Base-by-base conservation (phyloP, 2,113 vertebrate genomes). In the Tamias sibiricus region DNA sequence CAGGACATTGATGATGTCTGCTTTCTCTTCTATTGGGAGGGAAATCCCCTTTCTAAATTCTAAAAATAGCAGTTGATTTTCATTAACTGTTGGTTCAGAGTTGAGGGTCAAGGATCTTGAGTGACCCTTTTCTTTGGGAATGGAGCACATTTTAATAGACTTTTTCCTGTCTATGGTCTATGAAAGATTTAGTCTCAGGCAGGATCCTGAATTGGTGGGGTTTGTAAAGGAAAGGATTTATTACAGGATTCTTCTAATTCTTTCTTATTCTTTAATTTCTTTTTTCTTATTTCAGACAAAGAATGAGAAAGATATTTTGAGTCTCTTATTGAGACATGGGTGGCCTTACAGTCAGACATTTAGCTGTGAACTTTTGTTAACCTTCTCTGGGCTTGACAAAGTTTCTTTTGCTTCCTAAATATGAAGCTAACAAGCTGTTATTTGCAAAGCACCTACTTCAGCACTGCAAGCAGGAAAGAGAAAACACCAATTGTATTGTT, bases 21-120 rank as follows among this genome's bases (percentile, higher is more conserved):
- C 0, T 86, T 97, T 97, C 86, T 97, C 97, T 97, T 98, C 98
- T 98, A 97, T 96, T 72, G 40, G 42, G 28, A 97, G 75, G 97
- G 91, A 96, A 94, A 76, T 97, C 92, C 68, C 66, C 81, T 47
- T 97, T 95, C 87, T 97, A 95, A 98, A 97, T 98, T 95, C 98
- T 96, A 97, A 98, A 98, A 98, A 98, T 98, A 98, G 93, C 95
- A 90, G 47, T 54, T 91, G 86, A 94, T 96, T 98, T 98, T 98
- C 97, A 98, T 98, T 98, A 98, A 97, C 83, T 93, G 59, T 28
- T 97, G 91, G n/a, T 96, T 93, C 93, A 20, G 1, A 96, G 96
- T 84, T 93, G 94, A 97, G 97, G 97, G 95, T 93, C 98, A 54
- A 82, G 76, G 97, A 94, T 97, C 95, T 95, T 96, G 68, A 91